Conservation (phyloP, 2,113 vertebrate species). For the Uria aalge region DNA sequence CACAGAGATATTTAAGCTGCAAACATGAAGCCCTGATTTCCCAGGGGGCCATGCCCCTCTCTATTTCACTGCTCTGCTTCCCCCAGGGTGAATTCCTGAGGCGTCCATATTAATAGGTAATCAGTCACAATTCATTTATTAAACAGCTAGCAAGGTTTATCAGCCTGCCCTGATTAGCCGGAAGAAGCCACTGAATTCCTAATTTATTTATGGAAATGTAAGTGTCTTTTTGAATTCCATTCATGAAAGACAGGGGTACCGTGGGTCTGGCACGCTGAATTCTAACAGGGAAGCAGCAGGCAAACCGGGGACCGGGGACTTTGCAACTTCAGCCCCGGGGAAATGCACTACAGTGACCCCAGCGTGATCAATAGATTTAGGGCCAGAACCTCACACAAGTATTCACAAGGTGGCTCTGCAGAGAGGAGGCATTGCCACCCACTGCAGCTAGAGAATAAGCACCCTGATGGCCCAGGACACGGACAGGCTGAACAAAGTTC, state of each 20-base stretch:
- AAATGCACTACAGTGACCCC: constrained; percentile 1
- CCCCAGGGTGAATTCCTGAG: constrained; percentile 92
- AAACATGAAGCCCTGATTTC: constrained; percentile 99
- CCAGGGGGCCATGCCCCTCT: constrained; percentile 97
- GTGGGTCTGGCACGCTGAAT: constrained; percentile 48
- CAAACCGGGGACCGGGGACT: not conserved
- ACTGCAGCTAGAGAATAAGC: constrained; percentile 29
- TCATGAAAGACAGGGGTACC: constrained; percentile 68
- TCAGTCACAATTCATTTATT: constrained; percentile 99
- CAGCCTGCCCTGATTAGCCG: constrained; percentile 95
- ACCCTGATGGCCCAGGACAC: not conserved
- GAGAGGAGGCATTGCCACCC: constrained; percentile 1
- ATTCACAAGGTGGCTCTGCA: constrained; percentile 59
- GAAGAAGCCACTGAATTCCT: constrained; percentile 98
- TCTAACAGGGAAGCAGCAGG: constrained; percentile 60
- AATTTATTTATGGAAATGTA: constrained; percentile 99
- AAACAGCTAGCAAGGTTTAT: constrained; percentile 98
- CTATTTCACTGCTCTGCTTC: constrained; percentile 95
- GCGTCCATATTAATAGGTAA: constrained; percentile 99
- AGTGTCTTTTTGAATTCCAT: constrained; percentile 92
- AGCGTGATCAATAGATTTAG: constrained; percentile 17
- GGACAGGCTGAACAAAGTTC: constrained; percentile 46
- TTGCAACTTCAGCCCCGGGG: constrained; percentile 17
- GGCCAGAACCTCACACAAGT: constrained; percentile 49
- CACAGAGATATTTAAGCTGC: constrained; percentile 99